Evolutionary conservation across 2,797 vertebrate species (phyloP), one percentile per base, ranked within the genome.

Genomic region (Dallia pectoralis): DNA sequence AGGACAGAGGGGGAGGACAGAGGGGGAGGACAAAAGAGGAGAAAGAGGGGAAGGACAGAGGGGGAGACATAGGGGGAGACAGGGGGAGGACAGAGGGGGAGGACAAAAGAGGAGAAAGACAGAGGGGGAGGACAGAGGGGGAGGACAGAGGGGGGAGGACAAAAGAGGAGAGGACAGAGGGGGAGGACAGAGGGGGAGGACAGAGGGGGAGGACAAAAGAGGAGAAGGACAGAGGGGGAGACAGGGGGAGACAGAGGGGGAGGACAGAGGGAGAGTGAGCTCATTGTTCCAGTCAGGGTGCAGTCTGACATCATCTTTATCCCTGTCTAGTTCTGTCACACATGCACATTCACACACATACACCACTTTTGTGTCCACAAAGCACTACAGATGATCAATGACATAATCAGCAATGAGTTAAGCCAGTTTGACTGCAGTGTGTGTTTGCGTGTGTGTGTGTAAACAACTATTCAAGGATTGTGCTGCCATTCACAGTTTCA

Each of bases 221-320:
- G 48, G 1, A 14, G 18, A 19, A 71, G n/a, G n/a, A n/a, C n/a
- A n/a, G n/a, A n/a, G 30, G 40, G 30, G 47, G 29, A 62, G 32
- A 72, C 44, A 67, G 63, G 15, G 19, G 7, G 19, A 7, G 49
- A n/a, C 5, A 22, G 19, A 51, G 48, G 1, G 19, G 18, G 49
- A 71, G n/a, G n/a, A n/a, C n/a, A n/a, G n/a, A n/a, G 30, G 40
- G 30, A 62, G 29, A 63, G 32, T 65, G 40, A 67, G 63, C 62
- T 70, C 29, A 1, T 66, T 36, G 73, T 85, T 81, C 72, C 77
- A 80, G 70, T 74, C 29, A 33, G 65, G 56, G 30, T 19, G 29
- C 22, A 47, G 48, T 19, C 63, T 36, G 65, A 62, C 48, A 48
- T 73, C 33, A 59, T 40, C 77, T 83, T 78, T 77, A 73, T 15